phyloP scores from a whole-genome alignment of 1,140 invertebrate genomes.

The Drosophila quadrilineata region DNA sequence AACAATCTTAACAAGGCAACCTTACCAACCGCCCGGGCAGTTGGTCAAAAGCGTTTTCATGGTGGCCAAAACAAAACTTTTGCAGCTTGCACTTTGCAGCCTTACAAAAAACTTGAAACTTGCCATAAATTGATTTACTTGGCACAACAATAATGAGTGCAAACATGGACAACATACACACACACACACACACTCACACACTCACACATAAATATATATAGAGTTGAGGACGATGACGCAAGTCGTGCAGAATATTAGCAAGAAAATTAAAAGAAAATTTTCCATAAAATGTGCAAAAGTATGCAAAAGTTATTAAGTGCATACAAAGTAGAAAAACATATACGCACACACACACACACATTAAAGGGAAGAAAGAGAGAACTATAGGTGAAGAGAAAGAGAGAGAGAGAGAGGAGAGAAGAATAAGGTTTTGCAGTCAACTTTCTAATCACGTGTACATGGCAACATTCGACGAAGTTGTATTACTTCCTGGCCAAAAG shows the following conservation, averaged over 20 bases:
- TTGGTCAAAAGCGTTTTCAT: slow-evolving; percentile 19
- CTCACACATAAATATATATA: slow-evolving; percentile 20
- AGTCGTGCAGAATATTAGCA: slow-evolving; percentile 47
- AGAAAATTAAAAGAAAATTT: slow-evolving; percentile 72
- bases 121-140: slow-evolving; percentile 51
- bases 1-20: neutral
- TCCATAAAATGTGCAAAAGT: slow-evolving; percentile 78
- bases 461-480: slow-evolving; percentile 60
- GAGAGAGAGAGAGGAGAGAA: no score
- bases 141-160: slow-evolving; percentile 51
- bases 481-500: slow-evolving; percentile 57
- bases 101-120: slow-evolving; percentile 47
- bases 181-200: neutral
- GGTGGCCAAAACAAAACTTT: slow-evolving; percentile 12
- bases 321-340: slow-evolving; percentile 66
- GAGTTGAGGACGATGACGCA: slow-evolving; percentile 23
- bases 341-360: slow-evolving; percentile 38
- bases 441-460: slow-evolving; percentile 76
- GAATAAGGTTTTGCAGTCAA: slow-evolving; percentile 47
- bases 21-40: slow-evolving; percentile 7
- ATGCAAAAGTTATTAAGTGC: slow-evolving; percentile 79
- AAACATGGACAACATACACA: slow-evolving; percentile 29
- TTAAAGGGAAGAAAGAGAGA: no score
- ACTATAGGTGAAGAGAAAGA: no score
- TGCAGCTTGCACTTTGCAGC: slow-evolving; percentile 36